A percentile compares a stretch with the other conserved stretches of the same genome.
Conservation (phyloP, 2,113 vertebrate genomes). For the Labrus mixtus region DNA sequence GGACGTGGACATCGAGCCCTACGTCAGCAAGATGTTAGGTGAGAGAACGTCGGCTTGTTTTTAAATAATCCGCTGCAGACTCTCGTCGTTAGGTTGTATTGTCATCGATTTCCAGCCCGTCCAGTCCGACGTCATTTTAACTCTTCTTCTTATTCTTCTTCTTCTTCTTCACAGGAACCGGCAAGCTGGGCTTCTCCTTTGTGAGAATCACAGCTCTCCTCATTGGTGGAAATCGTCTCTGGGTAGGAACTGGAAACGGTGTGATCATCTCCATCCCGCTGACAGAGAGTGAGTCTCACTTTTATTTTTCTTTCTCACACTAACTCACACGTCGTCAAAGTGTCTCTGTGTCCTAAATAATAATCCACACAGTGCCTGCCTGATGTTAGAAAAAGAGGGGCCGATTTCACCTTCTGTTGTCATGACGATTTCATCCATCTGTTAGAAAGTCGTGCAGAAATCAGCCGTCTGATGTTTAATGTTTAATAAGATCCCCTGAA, state of each 20-base stretch:
- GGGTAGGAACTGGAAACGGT: constrained; percentile 98
- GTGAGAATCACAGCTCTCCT: constrained; percentile 97
- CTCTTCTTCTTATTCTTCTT: constrained; percentile 9
- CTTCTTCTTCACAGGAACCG: constrained; percentile 86
- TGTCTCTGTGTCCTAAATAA: neutral
- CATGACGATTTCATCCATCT: too few species aligned
- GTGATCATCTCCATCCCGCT: constrained; percentile 98
- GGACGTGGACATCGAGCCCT: constrained; percentile 98
- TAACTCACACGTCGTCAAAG: neutral
- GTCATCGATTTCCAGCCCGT: neutral
- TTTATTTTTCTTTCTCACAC: neutral
- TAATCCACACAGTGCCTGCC: too few species aligned
- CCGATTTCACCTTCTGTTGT: too few species aligned
- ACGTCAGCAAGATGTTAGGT: constrained; percentile 99
- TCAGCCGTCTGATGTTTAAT: too few species aligned
- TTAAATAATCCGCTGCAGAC: neutral
- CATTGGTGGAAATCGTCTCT: constrained; percentile 96
- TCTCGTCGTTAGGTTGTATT: neutral
- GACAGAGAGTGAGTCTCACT: constrained; percentile 91
- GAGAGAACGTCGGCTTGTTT: constrained; percentile 46
- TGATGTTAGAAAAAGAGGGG: too few species aligned
- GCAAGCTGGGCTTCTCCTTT: constrained; percentile 98
- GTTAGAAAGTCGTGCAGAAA: too few species aligned
- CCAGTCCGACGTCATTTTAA: neutral
- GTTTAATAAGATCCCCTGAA: too few species aligned